Conservation (phyloP, 2,797 vertebrate species). For the Pseudomugil tenellus region DNA sequence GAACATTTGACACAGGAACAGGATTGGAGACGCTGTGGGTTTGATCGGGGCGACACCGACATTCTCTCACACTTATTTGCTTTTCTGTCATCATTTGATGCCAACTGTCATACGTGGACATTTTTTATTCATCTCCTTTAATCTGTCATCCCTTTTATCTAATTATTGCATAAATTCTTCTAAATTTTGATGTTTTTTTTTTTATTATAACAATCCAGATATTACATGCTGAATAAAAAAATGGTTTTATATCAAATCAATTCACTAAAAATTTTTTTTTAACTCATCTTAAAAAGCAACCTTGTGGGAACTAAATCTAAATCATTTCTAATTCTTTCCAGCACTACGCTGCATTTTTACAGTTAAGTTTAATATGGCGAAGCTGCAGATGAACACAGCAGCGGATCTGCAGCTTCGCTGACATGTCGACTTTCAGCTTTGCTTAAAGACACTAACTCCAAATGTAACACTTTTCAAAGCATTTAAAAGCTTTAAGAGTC, state of each 20-base stretch:
- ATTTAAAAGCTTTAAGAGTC: not conserved
- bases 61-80: constrained; percentile 12
- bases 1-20: constrained; percentile 55
- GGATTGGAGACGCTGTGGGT: constrained; percentile 49
- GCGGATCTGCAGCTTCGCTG: constrained; percentile 6
- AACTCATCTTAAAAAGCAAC: constrained; percentile 10
- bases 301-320: not conserved
- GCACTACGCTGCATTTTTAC: constrained; percentile 3
- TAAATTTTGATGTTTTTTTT: not conserved
- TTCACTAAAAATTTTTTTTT: constrained; percentile 2
- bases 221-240: not conserved
- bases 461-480: not conserved
- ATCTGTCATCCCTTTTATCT: not conserved
- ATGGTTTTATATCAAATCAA: not conserved
- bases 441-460: not conserved
- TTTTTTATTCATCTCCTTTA: not conserved
- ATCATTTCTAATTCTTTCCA: not conserved
- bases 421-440: not conserved
- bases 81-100: constrained; percentile 7
- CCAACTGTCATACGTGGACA: constrained; percentile 2
- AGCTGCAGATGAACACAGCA: constrained; percentile 14
- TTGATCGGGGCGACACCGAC: constrained; percentile 40
- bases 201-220: not conserved
- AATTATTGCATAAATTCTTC: not conserved
- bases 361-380: not conserved